Evolutionary conservation across 2,888 invertebrate species (phyloP), one percentile per base, ranked within the genome.

Genomic region (Eupithecia pulchellata): DNA sequence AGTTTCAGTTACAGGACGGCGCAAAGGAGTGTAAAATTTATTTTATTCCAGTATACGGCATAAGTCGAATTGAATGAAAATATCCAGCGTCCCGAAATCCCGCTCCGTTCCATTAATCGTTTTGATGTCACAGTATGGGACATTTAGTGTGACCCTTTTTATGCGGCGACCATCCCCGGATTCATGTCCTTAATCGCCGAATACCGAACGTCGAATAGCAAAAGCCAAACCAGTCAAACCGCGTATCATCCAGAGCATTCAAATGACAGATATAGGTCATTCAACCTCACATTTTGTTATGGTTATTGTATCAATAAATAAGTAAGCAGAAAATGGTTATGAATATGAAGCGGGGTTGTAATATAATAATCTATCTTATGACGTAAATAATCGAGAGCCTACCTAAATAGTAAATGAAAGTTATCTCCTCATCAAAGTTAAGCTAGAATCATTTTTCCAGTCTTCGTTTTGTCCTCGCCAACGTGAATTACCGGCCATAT

Each of bases 71-170:
- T 89, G 89, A 86, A 87, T 85, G 87, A 91, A 91, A 91, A 91
- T 91, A 90, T 91, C 89, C 89, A 82, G 81, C 85, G 84, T 84
- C 87, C 88, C 83, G 77, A 88, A 89, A 86, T 83, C 88, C 89
- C 85, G 78, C 87, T 84, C 86, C 84, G 84, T 83, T 86, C 88
- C 92, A 93, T 93, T 92, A 92, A 93, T 93, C 93, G 92, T 91
- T 91, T 89, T 86, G 91, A 91, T 93, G 92, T 92, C 92, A 89
- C 92, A 88, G 92, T 92, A 92, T 90, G 91, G 92, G 91, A 93
- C 92, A 91, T 93, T 93, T 92, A 92, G 92, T 92, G 91, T 90
- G 91, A 93, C 93, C 92, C 92, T 93, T 93, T 93, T 93, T 91
- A 91, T 88, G 86, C 86, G 87, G 78, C 79, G 83, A 84, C 89